Evolutionary conservation across 1,140 invertebrate genomes (phyloP), one percentile per base, ranked within the genome.

Genomic region (Hestina assimilis): DNA sequence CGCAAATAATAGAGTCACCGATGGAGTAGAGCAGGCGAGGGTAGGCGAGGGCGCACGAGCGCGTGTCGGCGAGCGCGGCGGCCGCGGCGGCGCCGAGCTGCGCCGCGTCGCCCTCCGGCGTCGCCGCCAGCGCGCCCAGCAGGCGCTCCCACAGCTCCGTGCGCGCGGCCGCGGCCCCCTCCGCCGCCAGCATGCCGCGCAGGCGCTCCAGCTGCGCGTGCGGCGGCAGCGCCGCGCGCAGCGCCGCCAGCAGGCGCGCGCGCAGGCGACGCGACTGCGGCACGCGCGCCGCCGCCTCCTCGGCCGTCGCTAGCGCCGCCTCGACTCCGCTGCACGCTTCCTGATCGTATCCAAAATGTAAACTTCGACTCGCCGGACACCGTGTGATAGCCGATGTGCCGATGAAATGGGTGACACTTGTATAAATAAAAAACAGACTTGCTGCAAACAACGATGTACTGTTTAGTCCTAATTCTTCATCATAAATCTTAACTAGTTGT

Each of bases 21-120:
- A 26, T 12, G 4, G 57, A 63, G 51, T 74, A 65, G 11, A 82
- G 52, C 46, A 79, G 51, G 41, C 65, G 62, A 46, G 72, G 63
- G 65, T 74, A 72, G 48, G 73, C 69, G 43, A 20, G 15, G 21
- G 62, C 38, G 11, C 15, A 23, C 42, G 43, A 35, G 53, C 59
- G 66, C 15, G 66, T 59, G 33, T 59, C 63, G 24, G 42, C 19
- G 33, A 55, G 46, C 35, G 67, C 71, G 51, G 68, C 60, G 51
- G 47, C 51, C 29, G 64, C 72, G 19, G 58, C 62, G 26, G 60
- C 63, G 21, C 46, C 50, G 8, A 48, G 48, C 31, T 51, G 55
- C 40, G 52, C 60, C 7, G 20, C 52, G 48, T 53, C 43, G 19
- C 35, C 63, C 38, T 11, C 64, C 15, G 26, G 48, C 54, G 56